A percentile compares a stretch with the other conserved stretches of the same genome.
These are phyloP conservation scores for Archegozetes longisetosus DNA, from an alignment of 1,140 invertebrate genomes.

Conservation along the genomic window DNA sequence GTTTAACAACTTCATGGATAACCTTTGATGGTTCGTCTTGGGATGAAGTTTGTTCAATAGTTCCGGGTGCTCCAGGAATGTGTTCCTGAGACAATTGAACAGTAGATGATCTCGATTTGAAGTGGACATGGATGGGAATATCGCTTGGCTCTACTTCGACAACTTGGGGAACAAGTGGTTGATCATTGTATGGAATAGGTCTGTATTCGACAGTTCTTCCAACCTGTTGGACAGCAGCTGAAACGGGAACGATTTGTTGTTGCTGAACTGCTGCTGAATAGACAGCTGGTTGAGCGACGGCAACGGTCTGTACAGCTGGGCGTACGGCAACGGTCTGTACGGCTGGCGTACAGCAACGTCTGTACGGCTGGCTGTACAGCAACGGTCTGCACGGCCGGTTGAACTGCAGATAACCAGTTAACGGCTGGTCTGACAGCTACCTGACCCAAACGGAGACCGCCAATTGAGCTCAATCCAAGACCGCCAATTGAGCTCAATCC, in stretches of 20 bases:
- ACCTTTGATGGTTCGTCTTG: not conserved
- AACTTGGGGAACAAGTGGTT: not conserved
- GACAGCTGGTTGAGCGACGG: not conserved
- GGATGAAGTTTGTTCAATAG: not conserved
- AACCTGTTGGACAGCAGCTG: slow-evolving; percentile 8
- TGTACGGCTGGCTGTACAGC: slow-evolving; percentile 4
- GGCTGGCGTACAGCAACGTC: not conserved
- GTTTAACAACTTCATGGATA: slow-evolving; percentile 5
- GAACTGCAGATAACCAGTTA: not conserved
- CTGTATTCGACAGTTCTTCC: not conserved
- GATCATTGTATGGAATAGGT: not conserved
- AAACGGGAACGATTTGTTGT: not conserved
- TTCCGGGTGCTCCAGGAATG: not conserved
- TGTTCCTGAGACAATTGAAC: not conserved
- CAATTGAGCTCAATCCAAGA: no score
- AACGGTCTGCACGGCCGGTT: not conserved
- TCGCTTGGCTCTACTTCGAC: slow-evolving; percentile 8
- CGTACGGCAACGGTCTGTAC: not conserved
- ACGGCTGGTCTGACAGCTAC: not conserved
- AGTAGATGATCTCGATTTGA: not conserved
- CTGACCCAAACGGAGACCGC: no score
- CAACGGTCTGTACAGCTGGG: not conserved
- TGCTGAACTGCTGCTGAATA: not conserved
- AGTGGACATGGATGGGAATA: slow-evolving; percentile 6
- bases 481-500: no score